Evolutionary conservation across 2,888 invertebrate genomes (phyloP).

Genomic region (Lamellibrachia satsuma): DNA sequence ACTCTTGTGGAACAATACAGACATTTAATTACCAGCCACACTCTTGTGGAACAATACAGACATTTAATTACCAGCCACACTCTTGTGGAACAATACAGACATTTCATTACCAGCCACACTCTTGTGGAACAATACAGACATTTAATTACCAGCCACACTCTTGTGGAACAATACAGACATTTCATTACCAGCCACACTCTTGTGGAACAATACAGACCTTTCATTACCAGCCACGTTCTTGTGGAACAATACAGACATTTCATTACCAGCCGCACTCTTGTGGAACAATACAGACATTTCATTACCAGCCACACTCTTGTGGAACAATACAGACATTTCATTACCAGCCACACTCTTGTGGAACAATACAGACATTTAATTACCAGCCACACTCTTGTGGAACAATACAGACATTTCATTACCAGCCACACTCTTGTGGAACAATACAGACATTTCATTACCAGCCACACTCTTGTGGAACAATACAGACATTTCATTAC

Average conservation of each 20-base stretch:
- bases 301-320: too few relatives aligned
- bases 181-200: too few relatives aligned
- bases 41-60: not conserved
- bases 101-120: too few relatives aligned
- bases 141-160: too few relatives aligned
- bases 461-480: not conserved
- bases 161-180: not conserved
- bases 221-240: too few relatives aligned
- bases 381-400: too few relatives aligned
- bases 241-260: not conserved
- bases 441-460: not conserved
- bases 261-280: too few relatives aligned
- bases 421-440: too few relatives aligned
- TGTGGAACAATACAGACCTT: not conserved
- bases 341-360: too few relatives aligned
- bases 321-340: not conserved
- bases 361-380: not conserved
- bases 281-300: not conserved
- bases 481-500: too few relatives aligned
- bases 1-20: not conserved
- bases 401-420: not conserved
- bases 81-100: not conserved
- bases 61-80: too few relatives aligned
- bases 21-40: too few relatives aligned
- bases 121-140: not conserved